These are phyloP conservation scores for Drosophila longiperda DNA, from an alignment of 2,888 invertebrate species.

Conservation along the genomic window DNA sequence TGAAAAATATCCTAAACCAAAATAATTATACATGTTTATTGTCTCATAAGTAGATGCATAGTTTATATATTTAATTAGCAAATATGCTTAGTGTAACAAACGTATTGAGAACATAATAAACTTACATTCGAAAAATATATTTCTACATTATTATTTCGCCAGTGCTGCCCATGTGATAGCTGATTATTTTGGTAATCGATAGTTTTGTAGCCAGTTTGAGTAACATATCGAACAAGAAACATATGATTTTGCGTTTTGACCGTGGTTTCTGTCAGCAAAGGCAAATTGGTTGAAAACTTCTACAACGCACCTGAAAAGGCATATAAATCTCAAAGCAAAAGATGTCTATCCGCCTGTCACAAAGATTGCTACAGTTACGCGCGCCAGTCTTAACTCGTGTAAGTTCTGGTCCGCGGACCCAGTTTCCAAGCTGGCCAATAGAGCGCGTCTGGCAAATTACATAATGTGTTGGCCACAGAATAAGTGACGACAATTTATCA, in stretches of 20 bases:
- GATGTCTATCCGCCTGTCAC: slow-evolving; percentile 83
- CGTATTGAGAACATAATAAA: too few species aligned
- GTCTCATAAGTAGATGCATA: too few species aligned
- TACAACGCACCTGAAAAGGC: slow-evolving; percentile 23
- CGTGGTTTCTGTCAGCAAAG: slow-evolving; percentile 37
- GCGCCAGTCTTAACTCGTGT: slow-evolving; percentile 82
- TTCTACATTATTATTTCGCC: slow-evolving; percentile 2
- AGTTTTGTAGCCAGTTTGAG: not conserved
- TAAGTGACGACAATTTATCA: not conserved
- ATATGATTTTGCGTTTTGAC: slow-evolving; percentile 50
- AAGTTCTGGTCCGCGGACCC: slow-evolving; percentile 43
- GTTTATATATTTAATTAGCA: not conserved
- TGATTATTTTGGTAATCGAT: slow-evolving; percentile 8
- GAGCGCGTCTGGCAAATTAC: slow-evolving; percentile 71
- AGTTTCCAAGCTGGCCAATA: slow-evolving; percentile 9
- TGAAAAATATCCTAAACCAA: not conserved
- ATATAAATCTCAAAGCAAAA: slow-evolving; percentile 35
- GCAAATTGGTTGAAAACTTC: slow-evolving; percentile 31
- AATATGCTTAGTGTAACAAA: not conserved
- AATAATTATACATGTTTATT: not conserved
- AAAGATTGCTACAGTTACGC: slow-evolving; percentile 81
- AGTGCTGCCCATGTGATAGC: slow-evolving; percentile 19
- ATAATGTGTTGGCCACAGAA: slow-evolving; percentile 64
- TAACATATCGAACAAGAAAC: slow-evolving; percentile 32
- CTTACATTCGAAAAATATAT: not conserved